phyloP scores from a whole-genome alignment of 2,797 vertebrate species.

The Myotis planiceps region DNA sequence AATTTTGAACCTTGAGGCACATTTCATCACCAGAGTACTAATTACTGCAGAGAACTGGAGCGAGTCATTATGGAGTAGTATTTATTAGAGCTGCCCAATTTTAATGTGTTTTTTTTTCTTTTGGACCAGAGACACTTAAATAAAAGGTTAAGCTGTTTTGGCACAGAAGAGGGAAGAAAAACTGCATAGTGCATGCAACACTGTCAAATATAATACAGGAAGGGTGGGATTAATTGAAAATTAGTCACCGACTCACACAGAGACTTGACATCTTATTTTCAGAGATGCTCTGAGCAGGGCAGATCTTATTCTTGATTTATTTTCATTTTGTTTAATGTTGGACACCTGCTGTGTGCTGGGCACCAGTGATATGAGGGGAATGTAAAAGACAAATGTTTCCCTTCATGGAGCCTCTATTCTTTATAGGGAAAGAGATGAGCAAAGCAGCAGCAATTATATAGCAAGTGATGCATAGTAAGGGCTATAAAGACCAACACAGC shows the following conservation, averaged over 20 bases:
- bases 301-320: neutral
- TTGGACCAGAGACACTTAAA: conserved; percentile 77
- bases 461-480: neutral
- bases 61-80: conserved; percentile 66
- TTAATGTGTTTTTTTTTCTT: conserved; percentile 58
- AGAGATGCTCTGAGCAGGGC: neutral
- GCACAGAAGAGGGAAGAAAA: conserved; percentile 54
- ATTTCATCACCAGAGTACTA: conserved; percentile 76
- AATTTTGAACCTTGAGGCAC: conserved; percentile 79
- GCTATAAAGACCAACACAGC: neutral
- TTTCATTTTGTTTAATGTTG: neutral
- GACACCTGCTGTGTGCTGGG: neutral
- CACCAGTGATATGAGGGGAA: neutral
- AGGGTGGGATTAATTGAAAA: conserved; percentile 55
- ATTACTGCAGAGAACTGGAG: conserved; percentile 75
- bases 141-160: conserved; percentile 75
- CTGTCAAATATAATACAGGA: neutral
- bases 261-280: neutral
- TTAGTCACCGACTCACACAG: neutral
- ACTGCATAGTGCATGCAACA: neutral
- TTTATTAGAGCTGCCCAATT: conserved; percentile 76
- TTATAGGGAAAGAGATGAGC: neutral
- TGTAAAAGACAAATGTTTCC: neutral
- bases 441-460: neutral
- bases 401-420: neutral